These are phyloP conservation scores for Yasuhikotakia modesta DNA, from an alignment of 2,797 vertebrate genomes.

Conservation along the genomic window DNA sequence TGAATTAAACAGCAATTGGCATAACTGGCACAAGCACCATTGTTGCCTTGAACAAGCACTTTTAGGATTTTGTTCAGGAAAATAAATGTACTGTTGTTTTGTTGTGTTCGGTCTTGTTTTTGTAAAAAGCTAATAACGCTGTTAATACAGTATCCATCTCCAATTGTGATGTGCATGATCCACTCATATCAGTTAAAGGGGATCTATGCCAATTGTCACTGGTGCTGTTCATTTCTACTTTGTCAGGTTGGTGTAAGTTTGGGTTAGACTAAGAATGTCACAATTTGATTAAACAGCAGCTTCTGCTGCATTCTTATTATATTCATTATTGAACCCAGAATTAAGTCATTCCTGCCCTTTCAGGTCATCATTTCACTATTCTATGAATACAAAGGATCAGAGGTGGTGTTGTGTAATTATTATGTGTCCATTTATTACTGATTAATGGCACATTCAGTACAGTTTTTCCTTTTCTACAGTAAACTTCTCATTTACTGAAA, in stretches of 20 bases:
- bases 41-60: slow-evolving; percentile 34
- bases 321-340: background rate
- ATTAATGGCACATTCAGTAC: background rate
- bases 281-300: background rate
- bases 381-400: background rate
- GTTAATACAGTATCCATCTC: slow-evolving; percentile 1
- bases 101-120: background rate
- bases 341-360: slow-evolving; percentile 13
- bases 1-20: slow-evolving; percentile 17
- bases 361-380: slow-evolving; percentile 4
- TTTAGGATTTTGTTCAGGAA: slow-evolving; percentile 29
- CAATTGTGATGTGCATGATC: slow-evolving; percentile 34
- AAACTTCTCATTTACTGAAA: too few relatives aligned
- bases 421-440: background rate
- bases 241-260: slow-evolving; percentile 3
- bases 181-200: slow-evolving; percentile 24
- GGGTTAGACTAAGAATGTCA: slow-evolving; percentile 7
- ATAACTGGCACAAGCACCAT: background rate
- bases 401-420: slow-evolving; percentile 1
- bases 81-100: slow-evolving; percentile 1
- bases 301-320: too few relatives aligned
- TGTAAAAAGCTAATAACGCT: background rate
- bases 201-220: slow-evolving; percentile 33
- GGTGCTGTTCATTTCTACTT: slow-evolving; percentile 44
- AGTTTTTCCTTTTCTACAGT: background rate